Conservation (phyloP, 2,888 invertebrate species). For the Blastobasis lacticolella region DNA sequence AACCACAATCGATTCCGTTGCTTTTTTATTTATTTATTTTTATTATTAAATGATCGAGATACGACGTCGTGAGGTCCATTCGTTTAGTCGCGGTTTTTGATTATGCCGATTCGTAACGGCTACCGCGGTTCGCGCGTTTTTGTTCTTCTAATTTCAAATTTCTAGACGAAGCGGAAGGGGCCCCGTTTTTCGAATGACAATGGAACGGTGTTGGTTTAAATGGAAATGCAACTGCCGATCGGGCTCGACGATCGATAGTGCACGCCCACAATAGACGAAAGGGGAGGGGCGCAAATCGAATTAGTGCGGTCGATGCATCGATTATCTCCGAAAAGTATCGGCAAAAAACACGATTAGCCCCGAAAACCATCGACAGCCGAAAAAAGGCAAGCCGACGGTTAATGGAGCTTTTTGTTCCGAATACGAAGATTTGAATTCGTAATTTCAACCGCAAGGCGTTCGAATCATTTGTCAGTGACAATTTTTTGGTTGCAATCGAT, state of each 20-base stretch:
- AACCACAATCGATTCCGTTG: conserved; percentile 68
- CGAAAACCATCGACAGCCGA: conserved; percentile 68
- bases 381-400: conserved; percentile 66
- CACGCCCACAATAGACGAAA: conserved; percentile 57
- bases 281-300: conserved; percentile 69
- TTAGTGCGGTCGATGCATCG: conserved; percentile 67
- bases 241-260: conserved; percentile 57
- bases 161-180: neutral
- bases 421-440: conserved; percentile 72
- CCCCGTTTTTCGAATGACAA: neutral
- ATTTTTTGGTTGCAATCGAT: conserved; percentile 73
- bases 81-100: conserved; percentile 27
- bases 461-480: conserved; percentile 75
- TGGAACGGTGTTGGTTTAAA: neutral
- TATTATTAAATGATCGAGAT: conserved; percentile 64
- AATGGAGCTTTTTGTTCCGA: conserved; percentile 72
- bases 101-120: conserved; percentile 23
- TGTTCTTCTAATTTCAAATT: neutral
- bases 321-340: conserved; percentile 58
- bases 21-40: conserved; percentile 46
- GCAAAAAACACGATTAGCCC: conserved; percentile 71
- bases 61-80: conserved; percentile 27
- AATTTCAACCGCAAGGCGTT: conserved; percentile 71
- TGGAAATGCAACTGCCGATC: conserved; percentile 24
- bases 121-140: conserved; percentile 17